Evolutionary conservation across 2,113 vertebrate species (phyloP).

Genomic region (Ceuthmochares aereus): DNA sequence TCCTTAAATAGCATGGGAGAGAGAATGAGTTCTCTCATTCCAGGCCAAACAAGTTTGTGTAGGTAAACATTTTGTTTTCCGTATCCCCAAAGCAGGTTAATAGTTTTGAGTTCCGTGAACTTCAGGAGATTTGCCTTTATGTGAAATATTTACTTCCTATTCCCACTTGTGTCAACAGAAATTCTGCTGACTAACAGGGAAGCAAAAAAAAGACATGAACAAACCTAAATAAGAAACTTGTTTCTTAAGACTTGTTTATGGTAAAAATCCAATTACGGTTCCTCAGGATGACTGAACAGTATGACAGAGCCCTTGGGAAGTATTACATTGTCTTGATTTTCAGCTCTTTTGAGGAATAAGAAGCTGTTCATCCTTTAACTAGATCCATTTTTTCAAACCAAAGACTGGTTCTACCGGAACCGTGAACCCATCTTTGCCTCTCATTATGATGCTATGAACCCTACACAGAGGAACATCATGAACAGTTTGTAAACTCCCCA

Average conservation of each 20-base stretch:
- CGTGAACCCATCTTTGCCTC: not conserved
- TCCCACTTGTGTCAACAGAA: not conserved
- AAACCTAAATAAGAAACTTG: constrained; percentile 28
- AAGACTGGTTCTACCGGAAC: not conserved
- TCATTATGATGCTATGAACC: not conserved
- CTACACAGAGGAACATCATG: not conserved
- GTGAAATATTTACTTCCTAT: not conserved
- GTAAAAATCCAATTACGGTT: not conserved
- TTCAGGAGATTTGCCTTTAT: not conserved
- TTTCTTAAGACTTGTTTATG: not conserved
- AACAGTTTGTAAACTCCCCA: not conserved
- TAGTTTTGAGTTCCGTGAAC: not conserved
- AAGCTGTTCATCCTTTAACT: not conserved
- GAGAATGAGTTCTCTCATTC: constrained; percentile 27
- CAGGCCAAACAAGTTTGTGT: not conserved
- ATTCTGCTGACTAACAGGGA: not conserved
- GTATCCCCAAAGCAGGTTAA: not conserved
- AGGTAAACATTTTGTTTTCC: constrained; percentile 56
- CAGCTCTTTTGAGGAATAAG: not conserved
- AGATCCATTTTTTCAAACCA: not conserved
- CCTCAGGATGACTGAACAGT: not conserved
- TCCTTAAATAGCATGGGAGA: not conserved
- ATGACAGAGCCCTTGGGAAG: not conserved
- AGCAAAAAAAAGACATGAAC: not conserved
- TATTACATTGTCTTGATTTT: not conserved